Base-by-base conservation (phyloP, 1,140 invertebrate genomes). In the Druon quercuslanigerum region DNA sequence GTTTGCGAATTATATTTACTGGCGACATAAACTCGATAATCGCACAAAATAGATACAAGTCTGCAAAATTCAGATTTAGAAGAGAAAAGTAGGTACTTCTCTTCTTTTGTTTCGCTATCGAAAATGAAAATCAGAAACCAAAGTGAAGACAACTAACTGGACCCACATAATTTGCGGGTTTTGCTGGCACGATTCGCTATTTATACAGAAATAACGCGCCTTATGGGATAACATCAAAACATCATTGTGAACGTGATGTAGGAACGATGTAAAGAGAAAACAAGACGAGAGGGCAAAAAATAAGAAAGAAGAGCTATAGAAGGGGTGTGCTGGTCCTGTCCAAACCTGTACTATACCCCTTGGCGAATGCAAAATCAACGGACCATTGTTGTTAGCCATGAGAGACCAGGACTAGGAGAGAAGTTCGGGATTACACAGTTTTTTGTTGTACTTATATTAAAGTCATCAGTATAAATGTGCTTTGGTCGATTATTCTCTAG, bases 211-310 rank as follows among this genome's bases (percentile, higher is more conserved):
- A 88, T 88, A 87, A 88, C 84, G 82, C 80, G 87, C 83, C 82
- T 88, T 87, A 88, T 86, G 82, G 87, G 87, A 87, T 88, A 87
- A 87, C 82, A 86, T 87, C 87, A 87, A 88, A 88, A 87, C 85
- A 88, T 86, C 80, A 81, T 82, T 82, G 84, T 80, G 83, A 70
- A 82, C 80, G 76, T 77, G 75, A 40, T 70, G 51, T 71, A 50
- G 77, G 73, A 66, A 20, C 76, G 71, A 60, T 60, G 79, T 74
- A 75, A 54, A 71, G 66, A 79, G 76, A 54, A 72, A 56, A 33
- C 51, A 73, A 72, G 19, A 76, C 51, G 71, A 74, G 71, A 51
- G 60, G 33, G 51, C 50, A 74, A 72, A 51, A 40, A 52, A 13
- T 13, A 74, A 25, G 25, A 60, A 72, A 50, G 71, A 70, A 70